Percentiles rank a stretch among this genome's conserved stretches.
phyloP scores from a whole-genome alignment of 2,797 vertebrate genomes.

The Myotis vivesi region DNA sequence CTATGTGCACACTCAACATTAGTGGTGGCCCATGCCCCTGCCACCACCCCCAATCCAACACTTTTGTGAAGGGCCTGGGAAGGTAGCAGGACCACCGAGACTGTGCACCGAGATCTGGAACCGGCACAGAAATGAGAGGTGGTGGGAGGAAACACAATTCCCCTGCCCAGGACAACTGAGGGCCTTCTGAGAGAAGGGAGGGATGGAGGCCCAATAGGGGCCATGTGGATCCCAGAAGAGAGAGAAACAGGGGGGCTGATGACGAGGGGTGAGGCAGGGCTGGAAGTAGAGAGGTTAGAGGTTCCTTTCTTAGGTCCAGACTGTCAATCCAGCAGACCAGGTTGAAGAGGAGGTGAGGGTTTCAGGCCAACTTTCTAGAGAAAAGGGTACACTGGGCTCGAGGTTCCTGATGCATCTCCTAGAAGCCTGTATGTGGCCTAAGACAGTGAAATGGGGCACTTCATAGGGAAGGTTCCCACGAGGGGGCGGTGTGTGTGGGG shows the following conservation, averaged over 20 bases:
- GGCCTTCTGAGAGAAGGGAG: neutral
- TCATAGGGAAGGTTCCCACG: neutral
- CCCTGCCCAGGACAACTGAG: neutral
- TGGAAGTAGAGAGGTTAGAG: neutral
- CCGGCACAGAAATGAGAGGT: neutral
- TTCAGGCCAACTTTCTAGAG: neutral
- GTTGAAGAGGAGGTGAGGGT: neutral
- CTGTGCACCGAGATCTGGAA: neutral
- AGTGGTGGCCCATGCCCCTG: neutral
- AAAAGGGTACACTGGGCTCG: neutral
- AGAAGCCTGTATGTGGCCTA: rapidly evolving
- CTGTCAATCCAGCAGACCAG: neutral
- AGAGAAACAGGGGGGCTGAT: neutral
- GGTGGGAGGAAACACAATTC: neutral
- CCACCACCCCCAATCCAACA: neutral
- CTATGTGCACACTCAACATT: neutral
- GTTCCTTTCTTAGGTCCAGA: neutral
- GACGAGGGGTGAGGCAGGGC: too few species aligned
- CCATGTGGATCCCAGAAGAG: neutral
- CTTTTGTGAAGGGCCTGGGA: neutral
- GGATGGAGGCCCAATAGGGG: neutral
- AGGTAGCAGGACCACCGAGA: neutral
- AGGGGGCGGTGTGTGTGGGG: too few species aligned
- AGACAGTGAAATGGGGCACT: neutral
- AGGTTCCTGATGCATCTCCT: too few species aligned